Evolutionary conservation across 1,140 invertebrate species (phyloP).

Genomic region (Phocides pigmalion): DNA sequence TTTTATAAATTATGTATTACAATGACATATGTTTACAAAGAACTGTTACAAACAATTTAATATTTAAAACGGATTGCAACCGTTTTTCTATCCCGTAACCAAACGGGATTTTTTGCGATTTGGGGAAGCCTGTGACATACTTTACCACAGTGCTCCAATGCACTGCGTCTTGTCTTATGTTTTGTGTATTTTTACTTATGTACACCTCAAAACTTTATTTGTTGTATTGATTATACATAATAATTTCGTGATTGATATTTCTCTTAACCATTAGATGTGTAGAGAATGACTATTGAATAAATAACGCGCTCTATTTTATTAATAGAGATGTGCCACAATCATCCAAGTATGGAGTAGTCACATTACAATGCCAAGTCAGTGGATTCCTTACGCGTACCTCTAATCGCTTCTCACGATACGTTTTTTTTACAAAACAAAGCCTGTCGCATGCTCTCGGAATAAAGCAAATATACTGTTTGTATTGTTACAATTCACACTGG

Average conservation of each 20-base stretch:
- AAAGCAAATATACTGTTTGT: slow-evolving; percentile 24
- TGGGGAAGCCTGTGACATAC: too few relatives aligned
- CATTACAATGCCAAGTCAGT: slow-evolving; percentile 52
- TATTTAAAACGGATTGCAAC: too few relatives aligned
- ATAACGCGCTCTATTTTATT: slow-evolving; percentile 8
- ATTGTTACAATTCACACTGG: slow-evolving; percentile 18
- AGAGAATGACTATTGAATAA: background rate
- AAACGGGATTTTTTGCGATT: too few relatives aligned
- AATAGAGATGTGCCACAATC: slow-evolving; percentile 14
- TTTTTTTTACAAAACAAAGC: slow-evolving; percentile 42
- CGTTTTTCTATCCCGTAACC: too few relatives aligned
- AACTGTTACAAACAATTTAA: too few relatives aligned
- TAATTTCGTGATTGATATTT: background rate
- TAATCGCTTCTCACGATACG: slow-evolving; percentile 56
- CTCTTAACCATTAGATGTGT: background rate
- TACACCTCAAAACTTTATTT: too few relatives aligned
- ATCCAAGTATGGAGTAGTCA: slow-evolving; percentile 35
- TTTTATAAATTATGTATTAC: too few relatives aligned
- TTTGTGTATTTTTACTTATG: too few relatives aligned
- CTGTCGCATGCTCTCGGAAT: slow-evolving; percentile 27
- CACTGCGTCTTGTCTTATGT: too few relatives aligned
- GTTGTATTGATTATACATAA: too few relatives aligned
- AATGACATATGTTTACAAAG: too few relatives aligned
- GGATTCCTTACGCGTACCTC: slow-evolving; percentile 51
- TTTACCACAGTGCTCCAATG: too few relatives aligned